phyloP scores from a whole-genome alignment of 2,113 vertebrate species.

The Perca flavescens region DNA sequence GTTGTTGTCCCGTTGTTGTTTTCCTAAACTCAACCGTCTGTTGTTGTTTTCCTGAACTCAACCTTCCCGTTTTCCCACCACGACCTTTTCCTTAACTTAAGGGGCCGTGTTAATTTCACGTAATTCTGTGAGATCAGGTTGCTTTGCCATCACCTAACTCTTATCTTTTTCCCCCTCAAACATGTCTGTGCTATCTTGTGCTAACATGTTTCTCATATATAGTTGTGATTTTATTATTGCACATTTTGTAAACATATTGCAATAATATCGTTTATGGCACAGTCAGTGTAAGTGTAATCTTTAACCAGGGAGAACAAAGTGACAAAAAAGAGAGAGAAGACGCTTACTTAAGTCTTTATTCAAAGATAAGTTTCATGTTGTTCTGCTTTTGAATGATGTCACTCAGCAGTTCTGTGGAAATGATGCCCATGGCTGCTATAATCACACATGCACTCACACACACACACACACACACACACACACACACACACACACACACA shows the following conservation, averaged over 20 bases:
- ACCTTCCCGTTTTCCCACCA: too few relatives aligned
- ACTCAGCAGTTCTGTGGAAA: constrained; percentile 36
- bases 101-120: too few relatives aligned
- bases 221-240: not conserved
- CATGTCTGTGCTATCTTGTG: not conserved
- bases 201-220: not conserved
- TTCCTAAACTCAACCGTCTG: too few relatives aligned
- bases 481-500: constrained; percentile 9
- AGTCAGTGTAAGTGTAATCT: not conserved
- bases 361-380: constrained; percentile 36
- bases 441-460: constrained; percentile 9
- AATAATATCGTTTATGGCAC: not conserved
- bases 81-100: too few relatives aligned
- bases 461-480: constrained; percentile 8
- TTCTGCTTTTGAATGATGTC: constrained; percentile 42
- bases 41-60: too few relatives aligned
- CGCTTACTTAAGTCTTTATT: constrained; percentile 6
- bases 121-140: too few relatives aligned
- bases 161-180: not conserved
- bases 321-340: not conserved
- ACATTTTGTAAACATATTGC: not conserved
- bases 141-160: not conserved
- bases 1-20: too few relatives aligned
- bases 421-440: constrained; percentile 48
- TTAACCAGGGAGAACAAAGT: not conserved